Base-by-base conservation (phyloP, 53 echinoderm and acorn worm genomes). In the Holothuria leucospilota region DNA sequence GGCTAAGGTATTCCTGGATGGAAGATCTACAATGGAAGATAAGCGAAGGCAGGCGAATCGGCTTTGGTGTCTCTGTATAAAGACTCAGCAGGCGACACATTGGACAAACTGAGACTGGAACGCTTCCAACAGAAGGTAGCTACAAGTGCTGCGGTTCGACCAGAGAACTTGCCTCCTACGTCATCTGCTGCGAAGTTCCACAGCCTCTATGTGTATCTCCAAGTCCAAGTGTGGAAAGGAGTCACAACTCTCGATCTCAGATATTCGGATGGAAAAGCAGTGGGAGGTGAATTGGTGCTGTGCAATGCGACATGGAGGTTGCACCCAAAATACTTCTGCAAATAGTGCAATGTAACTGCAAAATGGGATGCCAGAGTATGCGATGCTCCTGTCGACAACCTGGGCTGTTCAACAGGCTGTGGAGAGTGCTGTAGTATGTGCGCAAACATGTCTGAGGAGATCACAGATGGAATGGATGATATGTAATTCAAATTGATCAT, bases 241-340 rank as follows among this genome's bases (percentile, higher is more conserved):
- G 5, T 11, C 63, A 63, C 63, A 63, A 11, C n/a, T n/a, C n/a
- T n/a, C n/a, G n/a, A n/a, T n/a, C 63, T 13, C 6, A 5, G 12
- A 5, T 7, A 5, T 11, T 26, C 63, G 6, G 12, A 63, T 63
- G 63, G 63, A n/a, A 26, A 63, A 63, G 63, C 63, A 63, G 63
- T 63, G 63, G 63, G 12, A n/a, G 26, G 63, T 63, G 6, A 63
- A 63, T 63, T 63, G 63, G 63, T 63, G 63, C 63, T 63, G 63
- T 63, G 63, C 63, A 63, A 26, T 63, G 63, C 63, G 63, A 63
- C 63, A 63, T 63, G 63, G 63, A n/a, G 63, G 63, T 26, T 63
- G 63, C 63, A 63, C n/a, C 63, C 63, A 63, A 63, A 26, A 63
- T 6, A 63, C 63, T 63, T 11, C 63, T 63, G 12, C 63, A 63